Percentiles rank a stretch among this genome's conserved stretches.
These are phyloP conservation scores for Thunnus maccoyii DNA, from an alignment of 2,113 vertebrate genomes.

Conservation along the genomic window DNA sequence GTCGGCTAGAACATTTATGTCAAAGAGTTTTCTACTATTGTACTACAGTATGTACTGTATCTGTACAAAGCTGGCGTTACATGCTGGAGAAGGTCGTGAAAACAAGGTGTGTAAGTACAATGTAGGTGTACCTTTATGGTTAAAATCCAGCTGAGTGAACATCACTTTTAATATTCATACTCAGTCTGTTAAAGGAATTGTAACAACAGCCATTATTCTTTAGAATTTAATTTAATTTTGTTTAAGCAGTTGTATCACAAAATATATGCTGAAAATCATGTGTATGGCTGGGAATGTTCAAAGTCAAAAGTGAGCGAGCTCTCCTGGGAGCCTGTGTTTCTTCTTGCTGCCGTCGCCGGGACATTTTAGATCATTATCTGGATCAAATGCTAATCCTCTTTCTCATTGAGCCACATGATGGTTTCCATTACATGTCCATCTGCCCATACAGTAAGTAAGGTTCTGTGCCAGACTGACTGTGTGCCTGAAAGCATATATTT, in stretches of 20 bases:
- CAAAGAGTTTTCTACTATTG: neutral
- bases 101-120: neutral
- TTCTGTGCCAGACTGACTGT: slow-evolving; percentile 24
- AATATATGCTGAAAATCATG: neutral
- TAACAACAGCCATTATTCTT: neutral
- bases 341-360: slow-evolving; percentile 29
- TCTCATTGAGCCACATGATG: slow-evolving; percentile 54
- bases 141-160: neutral
- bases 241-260: neutral
- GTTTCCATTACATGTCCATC: slow-evolving; percentile 66
- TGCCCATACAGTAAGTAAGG: slow-evolving; percentile 5
- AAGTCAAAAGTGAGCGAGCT: slow-evolving; percentile 7
- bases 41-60: no score
- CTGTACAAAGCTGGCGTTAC: neutral
- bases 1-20: neutral
- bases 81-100: neutral
- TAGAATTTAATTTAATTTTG: neutral
- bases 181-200: neutral
- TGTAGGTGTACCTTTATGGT: neutral
- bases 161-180: neutral
- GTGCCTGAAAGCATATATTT: neutral
- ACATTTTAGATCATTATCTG: slow-evolving; percentile 65
- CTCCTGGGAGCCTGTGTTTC: slow-evolving; percentile 23
- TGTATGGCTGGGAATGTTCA: slow-evolving; percentile 7
- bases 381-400: slow-evolving; percentile 58